A percentile compares a stretch with the other conserved stretches of the same genome.
These are phyloP conservation scores for Paelopatides confundens DNA, from an alignment of 53 echinoderm and acorn worm genomes.

Conservation along the genomic window DNA sequence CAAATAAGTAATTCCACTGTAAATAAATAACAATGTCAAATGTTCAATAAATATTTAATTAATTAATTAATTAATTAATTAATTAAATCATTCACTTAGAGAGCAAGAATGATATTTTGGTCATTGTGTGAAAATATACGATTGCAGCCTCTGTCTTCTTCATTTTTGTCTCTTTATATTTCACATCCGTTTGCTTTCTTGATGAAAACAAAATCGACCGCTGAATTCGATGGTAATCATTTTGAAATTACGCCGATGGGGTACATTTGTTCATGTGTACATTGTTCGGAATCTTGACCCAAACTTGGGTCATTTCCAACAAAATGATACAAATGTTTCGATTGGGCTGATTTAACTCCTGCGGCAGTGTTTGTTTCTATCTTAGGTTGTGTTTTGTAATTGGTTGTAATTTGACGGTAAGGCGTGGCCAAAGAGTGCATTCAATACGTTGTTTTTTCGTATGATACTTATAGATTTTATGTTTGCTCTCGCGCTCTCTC, in stretches of 20 bases:
- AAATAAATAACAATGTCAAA: too few species aligned
- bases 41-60: too few species aligned
- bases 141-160: too few species aligned
- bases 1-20: too few species aligned
- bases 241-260: background rate
- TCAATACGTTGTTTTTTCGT: background rate
- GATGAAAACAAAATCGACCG: too few species aligned
- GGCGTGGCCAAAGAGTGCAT: conserved; percentile 21
- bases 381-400: background rate
- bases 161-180: too few species aligned
- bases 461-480: background rate
- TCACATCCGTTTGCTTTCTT: too few species aligned
- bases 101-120: too few species aligned
- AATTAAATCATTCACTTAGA: too few species aligned
- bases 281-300: background rate
- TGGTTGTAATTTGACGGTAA: conserved; percentile 15
- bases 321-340: background rate
- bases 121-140: too few species aligned
- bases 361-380: background rate
- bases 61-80: too few species aligned
- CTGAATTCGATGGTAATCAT: too few species aligned
- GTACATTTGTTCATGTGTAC: background rate
- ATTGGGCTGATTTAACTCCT: background rate
- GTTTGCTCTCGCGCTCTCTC: background rate
- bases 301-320: background rate